Base-by-base conservation (phyloP, 2,888 invertebrate species). In the Sericinus montela region DNA sequence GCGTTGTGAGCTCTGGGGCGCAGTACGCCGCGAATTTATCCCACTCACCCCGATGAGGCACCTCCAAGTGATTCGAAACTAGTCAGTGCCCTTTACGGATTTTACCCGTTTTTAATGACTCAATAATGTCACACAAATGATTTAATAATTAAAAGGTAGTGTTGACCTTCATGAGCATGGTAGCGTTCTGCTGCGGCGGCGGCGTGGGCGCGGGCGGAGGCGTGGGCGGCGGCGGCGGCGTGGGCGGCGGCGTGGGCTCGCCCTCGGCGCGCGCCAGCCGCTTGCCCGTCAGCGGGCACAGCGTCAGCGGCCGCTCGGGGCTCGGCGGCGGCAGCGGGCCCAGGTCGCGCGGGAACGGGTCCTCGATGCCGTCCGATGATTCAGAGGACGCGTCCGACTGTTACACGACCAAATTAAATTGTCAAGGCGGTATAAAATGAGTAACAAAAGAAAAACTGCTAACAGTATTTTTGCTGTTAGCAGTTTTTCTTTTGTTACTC, bases 291-390 rank as follows among this genome's bases (percentile, higher is more conserved):
- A 43, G 54, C 41, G 87, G 87, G 51, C 95, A 95, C 56, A 96
- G 82, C 38, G 94, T 93, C 46, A 94, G 91, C 46, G 92, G 92
- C 51, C 92, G 89, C 8, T 92, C 91, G 14, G 93, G 94, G 67
- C 92, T 92, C 10, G 91, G 79, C 36, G 91, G 72, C 52, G 90
- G 90, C 52, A 90, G 63, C 9, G 90, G 80, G 34, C 88, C 88
- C 47, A 85, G 74, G 28, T 72, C 69, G 9, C 72, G 69, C 14
- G 92, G 92, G 82, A 92, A 92, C 60, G 90, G 90, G 68, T 93
- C 92, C 58, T 90, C 89, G 54, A 92, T 70, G 56, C 93, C 93
- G 71, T 92, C 92, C 37, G 93, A 92, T 41, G 85, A 76, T 57
- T 87, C 85, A 47, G 87, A 87, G 19, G 84, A 84, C 29, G 68